Base-by-base conservation (phyloP, 1,140 invertebrate genomes). In the Drosophila kanapiae region DNA sequence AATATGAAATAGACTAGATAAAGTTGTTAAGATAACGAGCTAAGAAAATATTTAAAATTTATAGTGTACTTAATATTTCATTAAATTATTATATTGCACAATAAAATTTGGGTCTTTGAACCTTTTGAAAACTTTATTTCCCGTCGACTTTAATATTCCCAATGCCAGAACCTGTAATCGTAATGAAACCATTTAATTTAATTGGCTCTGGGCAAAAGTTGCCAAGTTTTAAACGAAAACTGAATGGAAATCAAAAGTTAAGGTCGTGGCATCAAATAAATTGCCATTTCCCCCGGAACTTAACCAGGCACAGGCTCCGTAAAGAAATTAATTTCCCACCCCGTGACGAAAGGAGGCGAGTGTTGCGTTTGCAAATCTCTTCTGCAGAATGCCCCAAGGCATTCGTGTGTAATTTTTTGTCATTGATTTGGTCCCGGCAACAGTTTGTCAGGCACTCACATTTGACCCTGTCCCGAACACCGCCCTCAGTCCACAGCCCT, bases 391-490 rank as follows among this genome's bases (percentile, higher is more conserved):
- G 67, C 59, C 61, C 58, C 57, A 51, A 75, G 61, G 51, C 76
- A 61, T 88, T 83, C 83, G 84, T 80, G 80, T 88, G 84, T 83
- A 88, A 83, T 75, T 77, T 70, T 83, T 74, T 80, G 80, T 77
- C 77, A 88, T 88, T 83, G 83, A 88, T 88, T 87, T 70, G 56
- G 63, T 49, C 78, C 72, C 58, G 77, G 80, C 77, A 88, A 75
- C 76, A 87, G 77, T 87, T 83, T 87, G 83, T 68, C 76, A 51
- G 70, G 80, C 71, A 79, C 77, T 88, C 54, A 72, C 77, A 60
- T 58, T 67, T 77, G 70, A 71, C 47, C 75, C 54, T 16, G 38
- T 11, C 29, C 40, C 38, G 11, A 40, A 14, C 42, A 9, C 42
- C 33, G 31, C 48, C 14, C 53, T 9, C 53, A n/a, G 18, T 35